Conservation (phyloP, 2,888 invertebrate genomes). For the Asteroscopus sphinx region DNA sequence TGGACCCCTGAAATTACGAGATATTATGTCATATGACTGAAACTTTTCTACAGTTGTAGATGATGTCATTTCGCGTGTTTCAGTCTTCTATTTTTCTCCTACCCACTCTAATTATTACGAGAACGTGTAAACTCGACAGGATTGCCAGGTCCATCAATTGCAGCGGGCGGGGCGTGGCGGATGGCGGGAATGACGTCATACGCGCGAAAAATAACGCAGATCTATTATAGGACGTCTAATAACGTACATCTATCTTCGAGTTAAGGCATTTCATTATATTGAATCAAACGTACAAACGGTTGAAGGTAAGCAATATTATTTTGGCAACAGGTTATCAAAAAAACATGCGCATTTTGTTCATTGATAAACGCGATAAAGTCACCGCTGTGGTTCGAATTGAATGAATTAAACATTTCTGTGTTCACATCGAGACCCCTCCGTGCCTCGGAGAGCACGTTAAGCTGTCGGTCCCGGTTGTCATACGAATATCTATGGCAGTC, state of each 20-base stretch:
- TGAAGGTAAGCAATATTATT: conserved; percentile 26
- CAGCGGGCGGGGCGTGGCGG: conserved; percentile 43
- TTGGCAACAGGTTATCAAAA: conserved; percentile 35
- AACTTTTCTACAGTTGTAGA: not conserved
- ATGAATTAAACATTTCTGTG: conserved; percentile 42
- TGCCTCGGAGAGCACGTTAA: too few species aligned
- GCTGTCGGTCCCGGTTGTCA: too few species aligned
- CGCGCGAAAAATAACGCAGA: conserved; percentile 46
- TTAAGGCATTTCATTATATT: conserved; percentile 21
- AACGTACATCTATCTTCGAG: conserved; percentile 29
- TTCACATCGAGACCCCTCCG: too few species aligned
- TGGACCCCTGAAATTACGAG: conserved; percentile 2
- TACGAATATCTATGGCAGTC: too few species aligned
- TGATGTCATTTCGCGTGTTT: conserved; percentile 28
- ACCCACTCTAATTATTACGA: conserved; percentile 43
- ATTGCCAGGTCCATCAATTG: conserved; percentile 39
- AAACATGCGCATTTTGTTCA: conserved; percentile 36
- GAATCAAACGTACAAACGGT: conserved; percentile 32
- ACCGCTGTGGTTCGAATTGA: conserved; percentile 28
- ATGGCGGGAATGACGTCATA: conserved; percentile 45
- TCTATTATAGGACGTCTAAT: conserved; percentile 45
- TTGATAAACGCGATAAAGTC: conserved; percentile 49
- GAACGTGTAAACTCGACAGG: conserved; percentile 40
- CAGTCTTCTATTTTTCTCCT: conserved; percentile 24
- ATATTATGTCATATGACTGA: too few species aligned